Base-by-base conservation (phyloP, 2,113 vertebrate species). In the Myrmecophaga tridactyla region DNA sequence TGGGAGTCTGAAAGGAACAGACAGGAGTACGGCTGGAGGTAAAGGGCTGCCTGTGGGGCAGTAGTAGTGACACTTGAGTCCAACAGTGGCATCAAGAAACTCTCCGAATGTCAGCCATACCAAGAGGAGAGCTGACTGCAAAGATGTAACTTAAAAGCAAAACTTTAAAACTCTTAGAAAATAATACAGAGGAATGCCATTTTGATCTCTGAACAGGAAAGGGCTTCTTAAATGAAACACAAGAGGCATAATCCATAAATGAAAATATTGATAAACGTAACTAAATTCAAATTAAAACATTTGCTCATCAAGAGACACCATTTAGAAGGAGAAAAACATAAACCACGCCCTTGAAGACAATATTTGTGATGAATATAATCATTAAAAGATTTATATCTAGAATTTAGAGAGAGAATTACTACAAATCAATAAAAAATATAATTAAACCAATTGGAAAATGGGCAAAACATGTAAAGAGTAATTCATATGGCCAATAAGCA, bases 391-490 rank as follows among this genome's bases (percentile, higher is more conserved):
- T 83, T 6, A 92, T 39, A 63, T 7, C 39, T 17, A 82, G 29
- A 46, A 85, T 67, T 39, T 62, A n/a, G 29, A 92, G 31, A 36
- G 8, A 72, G 14, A 90, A 82, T 53, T 77, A 25, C 9, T 89
- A n/a, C 23, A 89, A 90, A 90, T 83, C 21, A 92, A 63, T 65
- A 77, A 77, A 88, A 91, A 12, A 95, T 17, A 81, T 89, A 65
- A 60, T 62, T 76, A 88, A 86, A 65, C 4, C 8, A 43, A 60
- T 7, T 83, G 12, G 53, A 43, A 60, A 41, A 25, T 41, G 29
- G 34, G 20, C 15, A 46, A 91, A 90, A 67, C 14, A 76, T 62
- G 75, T 43, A 15, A 90, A 81, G 21, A 67, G 27, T 78, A 88
- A 94, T 63, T 94, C 41, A 87, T 41, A 60, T 36, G 46, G 25